These are phyloP conservation scores for Rhinella marina DNA, from an alignment of 2,797 vertebrate species.

Conservation along the genomic window DNA sequence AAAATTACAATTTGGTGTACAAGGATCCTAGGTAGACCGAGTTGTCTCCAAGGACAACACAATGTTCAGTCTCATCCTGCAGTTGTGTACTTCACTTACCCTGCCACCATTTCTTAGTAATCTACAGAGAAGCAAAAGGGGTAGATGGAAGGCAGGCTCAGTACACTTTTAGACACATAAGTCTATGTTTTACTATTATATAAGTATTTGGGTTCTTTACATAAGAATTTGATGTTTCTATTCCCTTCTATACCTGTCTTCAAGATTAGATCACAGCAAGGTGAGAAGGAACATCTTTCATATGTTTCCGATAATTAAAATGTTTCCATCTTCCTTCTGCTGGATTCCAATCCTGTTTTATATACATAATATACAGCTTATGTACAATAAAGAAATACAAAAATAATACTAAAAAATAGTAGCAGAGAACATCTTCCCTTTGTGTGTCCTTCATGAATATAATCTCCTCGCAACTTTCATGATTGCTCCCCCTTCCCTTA, in stretches of 20 bases:
- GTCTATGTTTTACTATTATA: neutral
- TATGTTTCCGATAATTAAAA: too few species aligned
- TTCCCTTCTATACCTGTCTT: neutral
- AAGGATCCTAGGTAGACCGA: too few species aligned
- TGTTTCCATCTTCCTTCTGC: too few species aligned
- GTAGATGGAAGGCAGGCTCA: too few species aligned
- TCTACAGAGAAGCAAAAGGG: too few species aligned
- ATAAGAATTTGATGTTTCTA: neutral
- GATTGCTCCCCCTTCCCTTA: constrained; percentile 14
- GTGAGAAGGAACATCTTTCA: neutral
- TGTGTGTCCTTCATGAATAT: constrained; percentile 12
- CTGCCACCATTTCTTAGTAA: too few species aligned
- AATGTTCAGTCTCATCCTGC: too few species aligned
- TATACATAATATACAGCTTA: neutral
- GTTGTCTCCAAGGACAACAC: too few species aligned
- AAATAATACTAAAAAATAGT: neutral
- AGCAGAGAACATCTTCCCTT: neutral
- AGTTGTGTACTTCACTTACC: too few species aligned
- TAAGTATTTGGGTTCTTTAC: neutral
- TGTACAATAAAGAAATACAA: neutral
- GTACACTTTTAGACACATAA: neutral
- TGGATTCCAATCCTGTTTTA: neutral
- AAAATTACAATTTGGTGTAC: too few species aligned
- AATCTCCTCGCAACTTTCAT: neutral
- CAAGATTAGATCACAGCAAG: neutral